Percentiles rank a stretch among this genome's conserved stretches.
Evolutionary conservation across 2,888 invertebrate genomes (phyloP).

Genomic region (Tetranychus truncatus): DNA sequence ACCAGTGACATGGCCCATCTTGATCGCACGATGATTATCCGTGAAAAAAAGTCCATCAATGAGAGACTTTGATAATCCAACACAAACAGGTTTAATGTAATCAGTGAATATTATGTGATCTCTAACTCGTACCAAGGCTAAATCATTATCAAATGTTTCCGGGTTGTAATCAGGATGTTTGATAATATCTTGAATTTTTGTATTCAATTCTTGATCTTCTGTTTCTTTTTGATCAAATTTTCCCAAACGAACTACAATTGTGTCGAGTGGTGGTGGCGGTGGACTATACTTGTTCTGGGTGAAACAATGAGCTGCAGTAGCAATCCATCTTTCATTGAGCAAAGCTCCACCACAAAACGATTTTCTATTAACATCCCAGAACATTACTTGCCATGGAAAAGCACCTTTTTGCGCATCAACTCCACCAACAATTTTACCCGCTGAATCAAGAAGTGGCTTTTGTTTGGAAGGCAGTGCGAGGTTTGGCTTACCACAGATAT

Average conservation of each 20-base stretch:
- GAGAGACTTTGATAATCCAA: slow-evolving; percentile 16
- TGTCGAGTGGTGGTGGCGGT: slow-evolving; percentile 15
- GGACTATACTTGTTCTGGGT: slow-evolving; percentile 19
- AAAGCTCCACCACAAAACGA: slow-evolving; percentile 29
- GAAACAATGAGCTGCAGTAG: slow-evolving; percentile 30
- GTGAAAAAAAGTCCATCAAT: slow-evolving; percentile 13
- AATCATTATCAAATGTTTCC: slow-evolving; percentile 29
- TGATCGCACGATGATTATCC: not conserved
- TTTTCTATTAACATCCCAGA: slow-evolving; percentile 27
- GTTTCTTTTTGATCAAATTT: slow-evolving; percentile 27
- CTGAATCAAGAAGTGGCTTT: slow-evolving; percentile 20
- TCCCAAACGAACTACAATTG: slow-evolving; percentile 27
- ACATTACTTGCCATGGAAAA: slow-evolving; percentile 29
- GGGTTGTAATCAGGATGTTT: slow-evolving; percentile 27
- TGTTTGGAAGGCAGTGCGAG: slow-evolving; percentile 21
- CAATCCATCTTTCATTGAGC: slow-evolving; percentile 28
- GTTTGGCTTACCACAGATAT: slow-evolving; percentile 22
- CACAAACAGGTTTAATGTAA: slow-evolving; percentile 28
- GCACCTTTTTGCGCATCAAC: slow-evolving; percentile 27
- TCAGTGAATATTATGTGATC: slow-evolving; percentile 26
- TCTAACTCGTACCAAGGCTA: slow-evolving; percentile 27
- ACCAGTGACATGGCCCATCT: slow-evolving; percentile 28
- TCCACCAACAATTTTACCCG: slow-evolving; percentile 29
- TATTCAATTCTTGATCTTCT: slow-evolving; percentile 26
- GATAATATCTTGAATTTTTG: slow-evolving; percentile 24